phyloP scores from a whole-genome alignment of 2,797 vertebrate genomes.

The Pipistrellus nathusii region DNA sequence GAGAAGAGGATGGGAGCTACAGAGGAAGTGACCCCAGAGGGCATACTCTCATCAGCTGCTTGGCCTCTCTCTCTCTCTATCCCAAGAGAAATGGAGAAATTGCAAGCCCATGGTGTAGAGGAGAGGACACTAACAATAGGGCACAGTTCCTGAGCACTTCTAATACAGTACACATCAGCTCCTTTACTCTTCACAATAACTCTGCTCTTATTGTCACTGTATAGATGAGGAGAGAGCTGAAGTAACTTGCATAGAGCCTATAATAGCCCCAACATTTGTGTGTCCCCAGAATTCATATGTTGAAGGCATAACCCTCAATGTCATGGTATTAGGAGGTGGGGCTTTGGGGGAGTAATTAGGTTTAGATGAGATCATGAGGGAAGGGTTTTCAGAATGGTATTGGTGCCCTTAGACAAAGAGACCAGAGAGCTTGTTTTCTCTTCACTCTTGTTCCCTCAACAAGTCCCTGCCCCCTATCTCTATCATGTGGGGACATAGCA shows the following conservation, averaged over 20 bases:
- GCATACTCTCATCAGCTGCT: too few relatives aligned
- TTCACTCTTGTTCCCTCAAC: neutral
- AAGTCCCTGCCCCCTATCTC: neutral
- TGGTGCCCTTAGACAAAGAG: neutral
- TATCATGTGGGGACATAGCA: neutral
- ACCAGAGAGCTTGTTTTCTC: neutral
- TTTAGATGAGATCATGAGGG: neutral
- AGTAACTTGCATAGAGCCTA: constrained; percentile 4
- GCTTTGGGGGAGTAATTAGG: neutral
- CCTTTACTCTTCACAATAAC: neutral
- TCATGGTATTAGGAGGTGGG: neutral
- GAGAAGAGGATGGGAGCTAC: constrained; percentile 22
- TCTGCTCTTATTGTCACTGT: neutral
- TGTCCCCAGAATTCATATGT: neutral
- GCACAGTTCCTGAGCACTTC: constrained; percentile 16
- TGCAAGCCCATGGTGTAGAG: neutral
- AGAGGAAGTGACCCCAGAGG: constrained; percentile 46
- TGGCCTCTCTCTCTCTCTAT: constrained; percentile 8
- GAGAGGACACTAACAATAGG: neutral
- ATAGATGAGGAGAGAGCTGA: neutral
- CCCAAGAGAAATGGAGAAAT: neutral
- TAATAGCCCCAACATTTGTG: neutral
- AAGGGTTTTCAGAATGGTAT: neutral
- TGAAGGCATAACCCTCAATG: neutral
- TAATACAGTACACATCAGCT: neutral